Base-by-base conservation (phyloP, 2,113 vertebrate genomes). In the Otolemur garnettii region DNA sequence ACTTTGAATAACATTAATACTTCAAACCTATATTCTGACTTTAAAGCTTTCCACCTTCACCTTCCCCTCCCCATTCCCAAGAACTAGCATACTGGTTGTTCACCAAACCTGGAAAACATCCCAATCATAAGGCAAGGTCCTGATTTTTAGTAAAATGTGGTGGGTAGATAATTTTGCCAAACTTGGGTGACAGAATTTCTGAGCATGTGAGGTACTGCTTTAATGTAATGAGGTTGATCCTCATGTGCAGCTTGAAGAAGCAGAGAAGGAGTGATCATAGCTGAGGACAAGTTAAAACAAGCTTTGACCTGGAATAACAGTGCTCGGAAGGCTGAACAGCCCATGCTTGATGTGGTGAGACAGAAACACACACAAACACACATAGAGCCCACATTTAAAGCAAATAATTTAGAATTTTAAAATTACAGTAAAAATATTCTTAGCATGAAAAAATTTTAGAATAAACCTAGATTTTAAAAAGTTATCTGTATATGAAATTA, bases 401-500 rank as follows among this genome's bases (percentile, higher is more conserved):
- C 10, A 90, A 75, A 84, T 28, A 66, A 69, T 60, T 83, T 55
- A 33, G 17, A 79, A 21, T 13, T 50, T 50, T 10, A 38, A 68
- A 72, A 90, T 78, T 24, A 60, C 28, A 81, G 28, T 42, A 1
- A 33, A 53, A 55, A 75, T 28, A 30, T 28, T 64, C 62, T 64
- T 64, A 64, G 10, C 26, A 12, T 64, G 35, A 94, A 79, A 74
- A 68, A 30, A 12, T 6, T 85, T 64, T 60, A 85, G 8, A 35
- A 90, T 85, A 86, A 59, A 82, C 91, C 90, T 94, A 82, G 33
- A 81, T 79, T 59, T 45, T 66, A n/a, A 84, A 96, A 93, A 90
- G 22, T n/a, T 42, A 45, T 69, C 26, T 94, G 14, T 53, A 59
- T 71, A 7, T 95, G 42, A 87, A 86, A 94, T 74, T 53, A 90